Evolutionary conservation across 2,113 vertebrate genomes (phyloP).

Genomic region (Dromaius novaehollandiae): DNA sequence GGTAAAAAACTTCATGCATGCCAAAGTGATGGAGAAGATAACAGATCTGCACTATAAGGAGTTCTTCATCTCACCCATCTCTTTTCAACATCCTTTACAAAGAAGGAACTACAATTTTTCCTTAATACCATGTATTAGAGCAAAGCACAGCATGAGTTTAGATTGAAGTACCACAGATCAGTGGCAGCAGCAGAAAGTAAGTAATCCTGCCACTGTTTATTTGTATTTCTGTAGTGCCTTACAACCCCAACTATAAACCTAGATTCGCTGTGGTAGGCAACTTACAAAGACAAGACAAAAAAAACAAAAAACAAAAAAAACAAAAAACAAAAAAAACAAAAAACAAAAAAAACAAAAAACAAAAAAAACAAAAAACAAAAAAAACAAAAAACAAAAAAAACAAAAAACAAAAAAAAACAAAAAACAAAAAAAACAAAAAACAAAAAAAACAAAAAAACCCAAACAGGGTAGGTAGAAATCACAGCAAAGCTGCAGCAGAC

Average conservation of each 20-base stretch:
- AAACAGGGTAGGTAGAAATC: background rate
- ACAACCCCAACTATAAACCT: background rate
- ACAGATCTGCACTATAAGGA: background rate
- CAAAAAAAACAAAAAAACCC: background rate
- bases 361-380: background rate
- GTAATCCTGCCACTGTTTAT: background rate
- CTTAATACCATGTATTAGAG: background rate
- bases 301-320: too few relatives aligned
- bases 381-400: background rate
- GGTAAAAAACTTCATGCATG: background rate
- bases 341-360: background rate
- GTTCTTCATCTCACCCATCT: background rate
- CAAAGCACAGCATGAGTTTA: background rate
- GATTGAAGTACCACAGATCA: background rate
- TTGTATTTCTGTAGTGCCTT: background rate
- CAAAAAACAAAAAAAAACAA: background rate
- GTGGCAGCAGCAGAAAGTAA: background rate
- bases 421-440: background rate
- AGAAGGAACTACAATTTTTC: background rate
- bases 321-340: background rate
- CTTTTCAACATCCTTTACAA: background rate
- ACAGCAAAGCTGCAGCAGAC: background rate
- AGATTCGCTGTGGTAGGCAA: background rate
- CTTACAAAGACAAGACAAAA: background rate
- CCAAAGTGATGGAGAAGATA: background rate